Evolutionary conservation across 2,797 vertebrate genomes (phyloP), one percentile per base, ranked within the genome.

Genomic region (Lepidocolaptes lacrymiger): DNA sequence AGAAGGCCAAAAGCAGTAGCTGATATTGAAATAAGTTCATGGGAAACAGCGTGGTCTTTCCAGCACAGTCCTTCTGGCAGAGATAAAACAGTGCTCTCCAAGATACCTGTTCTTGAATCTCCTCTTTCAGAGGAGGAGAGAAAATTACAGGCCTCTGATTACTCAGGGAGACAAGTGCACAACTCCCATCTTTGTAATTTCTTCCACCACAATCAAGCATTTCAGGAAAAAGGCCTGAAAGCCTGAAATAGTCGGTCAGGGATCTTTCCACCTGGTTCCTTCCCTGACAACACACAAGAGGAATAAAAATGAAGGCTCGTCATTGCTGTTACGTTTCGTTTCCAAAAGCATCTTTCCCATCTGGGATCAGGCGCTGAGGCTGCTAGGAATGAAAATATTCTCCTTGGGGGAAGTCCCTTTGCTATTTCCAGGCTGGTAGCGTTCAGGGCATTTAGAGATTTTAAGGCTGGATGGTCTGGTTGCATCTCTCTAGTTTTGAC

Each of bases 141-240:
- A 85, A 97, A 95, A 96, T 96, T 75, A 89, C 86, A 85, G 78
- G 34, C 81, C 75, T 92, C 92, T 96, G 93, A 96, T 97, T 96
- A 91, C 84, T 87, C 64, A 48, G 56, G 78, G 78, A 94, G 84
- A 95, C 63, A 44, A 89, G 86, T 1, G 0, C 41, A 54, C 61
- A 83, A 30, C 95, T 95, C 88, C 78, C 75, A 92, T 94, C 88
- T 95, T 88, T 0, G 30, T 91, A 92, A 95, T 95, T 95, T 94
- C 84, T 95, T 96, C 87, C 64, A 85, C 89, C 85, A 91, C 84
- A 93, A 93, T 97, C 95, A 95, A 74, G 84, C 56, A 49, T 87
- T 96, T 93, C 90, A 93, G 86, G 81, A 92, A 88, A 92, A 63
- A 52, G 66, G 49, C 56, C 92, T 96, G 94, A 95, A 96, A 95